Evolutionary conservation across 2,113 vertebrate species (phyloP), one percentile per base, ranked within the genome.

Genomic region (Pterocles gutturalis): DNA sequence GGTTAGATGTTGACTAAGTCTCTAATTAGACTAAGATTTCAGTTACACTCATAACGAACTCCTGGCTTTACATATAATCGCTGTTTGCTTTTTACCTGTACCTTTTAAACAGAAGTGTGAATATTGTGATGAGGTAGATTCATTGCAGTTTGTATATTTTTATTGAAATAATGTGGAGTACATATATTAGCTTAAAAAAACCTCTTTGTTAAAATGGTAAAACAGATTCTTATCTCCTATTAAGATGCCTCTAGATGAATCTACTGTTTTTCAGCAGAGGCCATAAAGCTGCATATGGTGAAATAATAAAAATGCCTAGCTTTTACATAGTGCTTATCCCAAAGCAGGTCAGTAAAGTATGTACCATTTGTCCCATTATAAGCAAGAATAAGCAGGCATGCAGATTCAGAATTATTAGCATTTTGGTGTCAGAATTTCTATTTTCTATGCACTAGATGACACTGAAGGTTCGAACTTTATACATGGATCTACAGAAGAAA

Each of bases 11-110:
- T 86, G 41, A 3, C 5, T 88, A 72, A 21, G 4, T 69, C 10
- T 66, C 17, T 34, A 31, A 41, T 38, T 65, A 86, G 48, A 48
- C 11, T 51, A 80, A 65, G 20, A 55, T 84, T 79, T 71, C 17
- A 36, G 0, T 67, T 64, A 33, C 36, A 20, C 12, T 84, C 57
- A 49, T 24, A 53, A 89, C 41, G 15, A 77, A 76, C 17, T 72
- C 13, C 25, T 61, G 6, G 6, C 4, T 83, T 83, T 64, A 48
- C 0, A 1, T 38, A 11, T 9, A 64, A 25, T 21, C 1, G 3
- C 36, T 34, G 7, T 14, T 86, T 69, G 6, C 2, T 48, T 93
- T 65, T 70, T 54, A 73, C 3, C 6, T 41, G 38, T 41, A 41
- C 38, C 38, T 73, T 86, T 81, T 57, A 82, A 84, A 19, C 16